Evolutionary conservation across 2,888 invertebrate genomes (phyloP), one percentile per base, ranked within the genome.

Genomic region (Sinhomidia bicolor): DNA sequence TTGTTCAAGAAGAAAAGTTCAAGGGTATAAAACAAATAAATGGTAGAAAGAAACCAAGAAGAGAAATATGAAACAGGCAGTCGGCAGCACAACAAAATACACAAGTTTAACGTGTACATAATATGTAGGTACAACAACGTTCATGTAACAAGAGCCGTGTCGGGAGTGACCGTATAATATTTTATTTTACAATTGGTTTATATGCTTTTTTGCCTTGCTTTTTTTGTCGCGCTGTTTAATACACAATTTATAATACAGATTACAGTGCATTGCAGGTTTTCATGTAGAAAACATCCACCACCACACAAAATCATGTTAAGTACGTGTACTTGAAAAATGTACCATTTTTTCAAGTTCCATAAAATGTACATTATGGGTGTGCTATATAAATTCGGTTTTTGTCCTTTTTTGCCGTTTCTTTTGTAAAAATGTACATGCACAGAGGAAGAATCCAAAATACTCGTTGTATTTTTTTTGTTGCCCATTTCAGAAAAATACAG

Each of bases 1-100:
- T 32, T 23, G 80, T 44, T 89, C 29, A 41, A 81, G 54, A 89
- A 85, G 85, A 86, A 89, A 89, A 89, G 85, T 89, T 89, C 89
- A 89, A 86, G 89, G 82, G 88, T 88, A 78, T 62, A 71, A 54
- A 88, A 74, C 65, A 87, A 87, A 82, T 54, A 36, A 36, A 36
- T 36, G 12, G 80, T 68, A 17, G 65, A 51, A 41, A 71, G 54
- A 68, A 78, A 80, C 20, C 51, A 47, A 36, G 4, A 20, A 41
- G 32, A 54, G 47, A 71, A 65, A 81, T n/a, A n/a, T 65, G 47
- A 12, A 57, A 80, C 62, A 62, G 12, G 4, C 57, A 47, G 7
- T 36, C 17, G n/a, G 51, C 20, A 57, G 9, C 4, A 26, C 10
- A 14, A n/a, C 23, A 60, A 20, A 7, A 20, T 17, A 6, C 26